Conservation (phyloP, 2,888 invertebrate species). For the Phaedon cochleariae region DNA sequence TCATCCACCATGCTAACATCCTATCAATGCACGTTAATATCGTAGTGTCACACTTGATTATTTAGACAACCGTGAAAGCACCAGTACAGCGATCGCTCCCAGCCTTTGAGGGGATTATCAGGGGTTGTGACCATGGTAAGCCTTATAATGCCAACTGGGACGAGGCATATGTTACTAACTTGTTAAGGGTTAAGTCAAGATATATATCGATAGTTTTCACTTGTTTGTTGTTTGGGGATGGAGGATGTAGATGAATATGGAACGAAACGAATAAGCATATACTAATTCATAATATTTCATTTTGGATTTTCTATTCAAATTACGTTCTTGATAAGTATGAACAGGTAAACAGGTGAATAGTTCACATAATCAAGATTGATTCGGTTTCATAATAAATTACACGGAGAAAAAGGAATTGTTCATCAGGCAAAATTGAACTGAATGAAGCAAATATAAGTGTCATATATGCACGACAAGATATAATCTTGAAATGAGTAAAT, state of each 20-base stretch:
- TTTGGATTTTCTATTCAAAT: not conserved
- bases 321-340: too few species aligned
- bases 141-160: slow-evolving; percentile 51
- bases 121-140: slow-evolving; percentile 44
- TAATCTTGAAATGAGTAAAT: too few species aligned
- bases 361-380: too few species aligned
- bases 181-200: slow-evolving; percentile 51
- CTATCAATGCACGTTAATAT: slow-evolving; percentile 58
- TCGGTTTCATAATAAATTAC: too few species aligned
- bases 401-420: too few species aligned
- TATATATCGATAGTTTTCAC: slow-evolving; percentile 43
- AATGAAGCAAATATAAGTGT: too few species aligned
- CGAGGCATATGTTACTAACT: slow-evolving; percentile 50
- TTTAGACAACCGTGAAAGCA: slow-evolving; percentile 50
- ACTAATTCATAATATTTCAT: too few species aligned
- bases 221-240: slow-evolving; percentile 30
- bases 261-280: not conserved
- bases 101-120: slow-evolving; percentile 39
- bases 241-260: slow-evolving; percentile 13
- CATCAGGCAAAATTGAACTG: too few species aligned
- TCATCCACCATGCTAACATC: slow-evolving; percentile 42
- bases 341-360: too few species aligned
- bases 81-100: slow-evolving; percentile 29
- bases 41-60: slow-evolving; percentile 60
- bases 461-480: too few species aligned